Evolutionary conservation across 2,888 invertebrate genomes (phyloP).

Genomic region (Spisula solida): DNA sequence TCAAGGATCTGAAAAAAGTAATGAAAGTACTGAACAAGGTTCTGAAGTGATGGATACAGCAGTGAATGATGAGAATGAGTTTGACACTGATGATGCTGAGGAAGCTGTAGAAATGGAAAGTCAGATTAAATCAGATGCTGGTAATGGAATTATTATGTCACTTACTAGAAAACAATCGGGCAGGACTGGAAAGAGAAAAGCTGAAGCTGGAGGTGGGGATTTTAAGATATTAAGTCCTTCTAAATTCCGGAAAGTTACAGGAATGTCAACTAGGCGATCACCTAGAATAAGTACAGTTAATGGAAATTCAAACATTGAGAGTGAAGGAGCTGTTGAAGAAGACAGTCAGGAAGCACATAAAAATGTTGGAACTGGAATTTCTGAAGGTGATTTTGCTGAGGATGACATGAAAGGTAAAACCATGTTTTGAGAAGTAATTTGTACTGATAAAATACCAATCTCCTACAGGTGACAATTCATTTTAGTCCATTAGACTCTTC

Average conservation of each 20-base stretch:
- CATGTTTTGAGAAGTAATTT: too few relatives aligned
- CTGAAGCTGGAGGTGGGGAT: not conserved
- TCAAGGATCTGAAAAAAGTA: not conserved
- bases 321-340: not conserved
- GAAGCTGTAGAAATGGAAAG: slow-evolving; percentile 37
- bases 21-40: not conserved
- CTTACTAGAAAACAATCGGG: slow-evolving; percentile 28
- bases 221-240: slow-evolving; percentile 26
- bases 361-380: slow-evolving; percentile 24
- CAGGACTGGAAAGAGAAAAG: slow-evolving; percentile 28
- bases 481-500: too few relatives aligned
- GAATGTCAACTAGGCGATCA: slow-evolving; percentile 25
- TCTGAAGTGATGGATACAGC: slow-evolving; percentile 26
- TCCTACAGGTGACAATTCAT: too few relatives aligned
- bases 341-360: not conserved
- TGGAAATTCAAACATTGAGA: slow-evolving; percentile 11
- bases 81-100: slow-evolving; percentile 38
- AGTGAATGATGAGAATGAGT: slow-evolving; percentile 38
- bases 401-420: slow-evolving; percentile 13
- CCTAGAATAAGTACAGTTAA: slow-evolving; percentile 22
- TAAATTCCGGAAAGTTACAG: slow-evolving; percentile 22
- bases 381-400: not conserved
- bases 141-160: slow-evolving; percentile 35
- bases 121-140: slow-evolving; percentile 32
- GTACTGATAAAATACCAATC: too few relatives aligned